These are phyloP conservation scores for Alces alces DNA, from an alignment of 2,113 vertebrate species.

Conservation along the genomic window DNA sequence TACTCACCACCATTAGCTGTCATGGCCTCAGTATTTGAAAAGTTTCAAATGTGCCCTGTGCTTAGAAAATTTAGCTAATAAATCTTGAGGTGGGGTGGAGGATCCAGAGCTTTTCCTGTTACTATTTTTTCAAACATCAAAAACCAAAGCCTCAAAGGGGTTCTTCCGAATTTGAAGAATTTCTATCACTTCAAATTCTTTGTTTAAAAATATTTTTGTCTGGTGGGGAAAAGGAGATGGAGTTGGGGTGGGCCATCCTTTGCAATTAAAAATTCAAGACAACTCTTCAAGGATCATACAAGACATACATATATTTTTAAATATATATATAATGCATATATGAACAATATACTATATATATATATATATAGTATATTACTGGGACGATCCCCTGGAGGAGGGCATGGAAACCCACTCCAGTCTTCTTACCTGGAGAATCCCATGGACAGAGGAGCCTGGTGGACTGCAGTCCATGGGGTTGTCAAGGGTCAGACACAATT, in stretches of 20 bases:
- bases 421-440: not conserved
- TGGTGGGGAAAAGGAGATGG: not conserved
- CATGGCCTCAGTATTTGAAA: conserved; percentile 15
- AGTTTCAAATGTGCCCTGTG: not conserved
- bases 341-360: not conserved
- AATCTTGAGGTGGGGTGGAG: not conserved
- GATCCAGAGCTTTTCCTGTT: not conserved
- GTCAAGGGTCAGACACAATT: not conserved
- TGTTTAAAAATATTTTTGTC: not conserved
- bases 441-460: not conserved
- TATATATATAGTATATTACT: not conserved
- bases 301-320: not conserved
- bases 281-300: not conserved
- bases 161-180: not conserved
- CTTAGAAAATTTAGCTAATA: not conserved
- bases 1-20: not conserved
- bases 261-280: not conserved
- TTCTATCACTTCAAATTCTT: not conserved
- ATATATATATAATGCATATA: not conserved
- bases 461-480: not conserved
- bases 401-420: not conserved
- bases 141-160: not conserved
- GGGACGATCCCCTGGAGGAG: too few relatives aligned
- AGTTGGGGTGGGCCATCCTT: not conserved
- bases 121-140: not conserved